These are phyloP conservation scores for Spea multiplicata DNA, from an alignment of 2,113 vertebrate genomes.

Conservation along the genomic window DNA sequence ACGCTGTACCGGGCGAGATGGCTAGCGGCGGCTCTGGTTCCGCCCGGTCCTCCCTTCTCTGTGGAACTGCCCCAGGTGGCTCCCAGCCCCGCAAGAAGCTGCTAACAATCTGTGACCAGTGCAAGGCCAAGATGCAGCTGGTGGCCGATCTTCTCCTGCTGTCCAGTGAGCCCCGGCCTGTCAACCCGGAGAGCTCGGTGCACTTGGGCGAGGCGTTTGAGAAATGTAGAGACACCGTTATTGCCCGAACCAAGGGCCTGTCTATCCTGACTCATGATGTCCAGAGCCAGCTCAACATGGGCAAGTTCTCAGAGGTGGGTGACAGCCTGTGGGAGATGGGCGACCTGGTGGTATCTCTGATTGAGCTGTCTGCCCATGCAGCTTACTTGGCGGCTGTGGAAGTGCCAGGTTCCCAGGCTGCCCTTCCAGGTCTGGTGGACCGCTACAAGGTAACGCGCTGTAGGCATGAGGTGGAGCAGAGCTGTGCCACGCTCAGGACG, in stretches of 20 bases:
- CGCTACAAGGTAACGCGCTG: constrained; percentile 96
- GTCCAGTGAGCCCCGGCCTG: constrained; percentile 92
- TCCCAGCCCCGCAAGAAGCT: constrained; percentile 86
- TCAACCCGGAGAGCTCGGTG: constrained; percentile 77
- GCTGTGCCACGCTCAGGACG: constrained; percentile 78
- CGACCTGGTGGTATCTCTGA: constrained; percentile 90
- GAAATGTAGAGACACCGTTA: constrained; percentile 94
- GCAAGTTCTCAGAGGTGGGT: constrained; percentile 87
- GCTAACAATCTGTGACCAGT: constrained; percentile 83
- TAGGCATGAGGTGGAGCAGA: constrained; percentile 93
- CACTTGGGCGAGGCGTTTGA: constrained; percentile 85
- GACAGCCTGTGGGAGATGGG: constrained; percentile 91
- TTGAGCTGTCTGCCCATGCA: constrained; percentile 90
- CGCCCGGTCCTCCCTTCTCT: constrained; percentile 61
- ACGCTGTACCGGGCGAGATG: constrained; percentile 31
- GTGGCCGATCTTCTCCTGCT: constrained; percentile 95
- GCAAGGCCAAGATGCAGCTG: constrained; percentile 97
- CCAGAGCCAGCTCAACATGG: constrained; percentile 98
- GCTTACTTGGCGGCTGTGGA: constrained; percentile 92
- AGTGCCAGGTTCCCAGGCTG: constrained; percentile 81
- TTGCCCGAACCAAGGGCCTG: constrained; percentile 95
- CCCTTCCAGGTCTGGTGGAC: constrained; percentile 88
- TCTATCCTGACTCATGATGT: constrained; percentile 96
- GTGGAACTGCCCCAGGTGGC: constrained; percentile 73
- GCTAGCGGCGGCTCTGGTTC: constrained; percentile 51